Base-by-base conservation (phyloP, 2,113 vertebrate genomes). In the Semicossyphus pulcher region DNA sequence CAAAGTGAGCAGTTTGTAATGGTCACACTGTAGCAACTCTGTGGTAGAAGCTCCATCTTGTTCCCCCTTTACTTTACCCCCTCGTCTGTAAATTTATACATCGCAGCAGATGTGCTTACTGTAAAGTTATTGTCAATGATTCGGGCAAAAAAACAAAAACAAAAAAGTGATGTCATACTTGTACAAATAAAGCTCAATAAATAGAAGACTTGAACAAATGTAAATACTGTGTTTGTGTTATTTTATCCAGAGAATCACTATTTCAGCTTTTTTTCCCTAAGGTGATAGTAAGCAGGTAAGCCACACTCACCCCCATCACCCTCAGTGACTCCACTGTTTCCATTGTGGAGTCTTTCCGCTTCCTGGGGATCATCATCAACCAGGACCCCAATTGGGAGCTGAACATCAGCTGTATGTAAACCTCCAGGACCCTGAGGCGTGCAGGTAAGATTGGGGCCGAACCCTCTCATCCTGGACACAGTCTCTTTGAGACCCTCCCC, bases 161-260 rank as follows among this genome's bases (percentile, higher is more conserved):
- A 44, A 71, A 61, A 31, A 73, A 81, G 80, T 88, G 63, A 90
- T 56, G 53, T 92, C 86, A 86, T 77, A 90, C 82, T 78, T 91
- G 87, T 90, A 90, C 63, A 93, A 91, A 90, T 83, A 88, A 91
- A 83, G 80, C 78, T 89, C 61, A 94, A 94, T 94, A 94, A 94
- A 94, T 84, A 83, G 82, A 86, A 86, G 26, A 90, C 75, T 90
- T 89, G 74, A 87, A 89, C 56, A 83, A 83, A 80, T 36, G 9
- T 15, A n/a, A 67, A 64, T 25, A 4, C 4, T 39, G 29, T 74
- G 2, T 26, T 0, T 20, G 32, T 26, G 16, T 56, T 14, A 9
- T 68, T 54, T 64, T 20, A 2, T 26, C 7, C 47, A 39, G 12
- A 16, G 11, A 20, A 39, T 26, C 10, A 37, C 2, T n/a, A 31